Conservation (phyloP, 2,113 vertebrate species). For the Tetrao urogallus region DNA sequence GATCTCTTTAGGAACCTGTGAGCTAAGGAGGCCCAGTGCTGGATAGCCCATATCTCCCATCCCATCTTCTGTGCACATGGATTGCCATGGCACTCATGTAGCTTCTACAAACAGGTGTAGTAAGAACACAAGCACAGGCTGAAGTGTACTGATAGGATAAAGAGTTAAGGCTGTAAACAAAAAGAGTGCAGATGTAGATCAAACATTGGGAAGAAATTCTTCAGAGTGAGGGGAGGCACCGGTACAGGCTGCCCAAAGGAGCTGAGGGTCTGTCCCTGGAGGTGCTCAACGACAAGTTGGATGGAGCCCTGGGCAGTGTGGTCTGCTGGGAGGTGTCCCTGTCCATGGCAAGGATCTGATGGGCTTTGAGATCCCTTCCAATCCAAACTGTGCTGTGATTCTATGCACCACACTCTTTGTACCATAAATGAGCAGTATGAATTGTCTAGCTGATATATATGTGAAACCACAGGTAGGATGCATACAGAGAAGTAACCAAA, state of each 20-base stretch:
- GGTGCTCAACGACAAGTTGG: background rate
- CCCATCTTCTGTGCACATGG: background rate
- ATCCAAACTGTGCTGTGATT: background rate
- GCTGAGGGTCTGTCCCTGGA: background rate
- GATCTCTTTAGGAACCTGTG: background rate
- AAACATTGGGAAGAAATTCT: background rate
- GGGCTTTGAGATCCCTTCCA: background rate
- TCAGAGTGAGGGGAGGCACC: background rate
- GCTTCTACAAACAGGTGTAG: background rate
- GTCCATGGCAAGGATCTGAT: background rate
- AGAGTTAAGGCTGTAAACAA: background rate
- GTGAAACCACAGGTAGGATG: background rate
- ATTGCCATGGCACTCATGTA: background rate
- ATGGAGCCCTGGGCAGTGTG: background rate
- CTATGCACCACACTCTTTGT: background rate
- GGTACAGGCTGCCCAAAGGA: background rate
- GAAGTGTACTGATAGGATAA: background rate
- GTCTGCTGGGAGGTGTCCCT: background rate
- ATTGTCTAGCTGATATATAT: fast-evolving
- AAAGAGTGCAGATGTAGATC: background rate
- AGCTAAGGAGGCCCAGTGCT: background rate
- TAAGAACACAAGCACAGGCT: background rate
- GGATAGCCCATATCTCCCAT: background rate
- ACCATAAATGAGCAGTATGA: background rate
- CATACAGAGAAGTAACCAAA: background rate